These are phyloP conservation scores for Phaethornis superciliosus DNA, from an alignment of 2,113 vertebrate genomes.

Conservation along the genomic window DNA sequence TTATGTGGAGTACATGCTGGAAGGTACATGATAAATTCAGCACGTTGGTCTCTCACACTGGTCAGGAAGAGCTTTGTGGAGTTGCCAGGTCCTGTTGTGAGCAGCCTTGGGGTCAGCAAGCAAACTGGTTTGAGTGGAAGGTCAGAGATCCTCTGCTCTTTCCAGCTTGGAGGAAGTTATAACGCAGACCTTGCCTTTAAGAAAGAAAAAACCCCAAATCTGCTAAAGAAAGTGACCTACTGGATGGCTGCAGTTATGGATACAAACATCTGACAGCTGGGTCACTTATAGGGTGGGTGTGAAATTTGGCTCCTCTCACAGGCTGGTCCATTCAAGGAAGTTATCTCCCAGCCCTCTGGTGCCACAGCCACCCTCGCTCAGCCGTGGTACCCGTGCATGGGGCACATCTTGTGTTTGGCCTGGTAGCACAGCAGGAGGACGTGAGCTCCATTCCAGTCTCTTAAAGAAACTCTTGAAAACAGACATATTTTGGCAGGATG, in stretches of 20 bases:
- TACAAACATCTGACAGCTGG: background rate
- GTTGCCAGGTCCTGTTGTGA: background rate
- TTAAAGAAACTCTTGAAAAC: background rate
- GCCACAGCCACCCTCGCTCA: background rate
- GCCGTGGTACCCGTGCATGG: rapidly evolving
- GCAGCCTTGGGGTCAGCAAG: background rate
- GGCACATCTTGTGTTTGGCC: background rate
- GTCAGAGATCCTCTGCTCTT: background rate
- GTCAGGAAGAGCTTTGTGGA: background rate
- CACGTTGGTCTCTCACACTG: background rate
- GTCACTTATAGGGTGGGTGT: background rate
- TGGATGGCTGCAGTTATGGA: too few relatives aligned
- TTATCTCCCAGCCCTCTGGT: background rate
- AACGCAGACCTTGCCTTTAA: background rate
- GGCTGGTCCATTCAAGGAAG: background rate
- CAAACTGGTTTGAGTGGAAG: background rate
- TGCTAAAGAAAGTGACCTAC: background rate
- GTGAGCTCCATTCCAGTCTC: background rate
- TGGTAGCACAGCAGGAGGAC: background rate
- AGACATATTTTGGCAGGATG: background rate
- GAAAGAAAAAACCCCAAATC: background rate
- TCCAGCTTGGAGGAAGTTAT: background rate
- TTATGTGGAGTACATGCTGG: background rate
- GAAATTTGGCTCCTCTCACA: background rate
- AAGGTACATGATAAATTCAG: background rate